A percentile compares a stretch with the other conserved stretches of the same genome.
phyloP scores from a whole-genome alignment of 2,113 vertebrate species.

The Arothron firmamentum region DNA sequence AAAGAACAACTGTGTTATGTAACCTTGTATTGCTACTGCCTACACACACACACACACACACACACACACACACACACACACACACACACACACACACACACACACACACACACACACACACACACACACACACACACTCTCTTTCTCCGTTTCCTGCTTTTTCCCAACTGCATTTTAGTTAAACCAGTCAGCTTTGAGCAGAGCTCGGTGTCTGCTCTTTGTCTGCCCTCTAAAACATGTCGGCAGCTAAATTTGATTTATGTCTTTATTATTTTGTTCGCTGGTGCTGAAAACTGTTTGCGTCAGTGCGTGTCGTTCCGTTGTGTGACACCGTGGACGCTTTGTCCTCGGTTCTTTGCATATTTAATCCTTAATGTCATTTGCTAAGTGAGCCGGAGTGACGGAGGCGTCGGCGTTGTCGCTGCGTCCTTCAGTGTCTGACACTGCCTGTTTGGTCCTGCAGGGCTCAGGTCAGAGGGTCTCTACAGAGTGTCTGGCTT shows the following conservation, averaged over 20 bases:
- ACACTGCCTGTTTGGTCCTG: conserved; percentile 38
- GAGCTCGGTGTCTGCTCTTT: conserved; percentile 47
- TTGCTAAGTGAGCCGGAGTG: conserved; percentile 40
- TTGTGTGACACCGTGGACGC: conserved; percentile 42
- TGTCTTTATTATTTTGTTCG: conserved; percentile 69
- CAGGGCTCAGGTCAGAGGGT: conserved; percentile 68
- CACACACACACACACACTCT: too few species aligned
- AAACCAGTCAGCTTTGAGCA: conserved; percentile 56
- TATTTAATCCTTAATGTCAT: conserved; percentile 50
- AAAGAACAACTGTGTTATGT: too few species aligned
- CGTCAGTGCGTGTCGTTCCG: conserved; percentile 47
- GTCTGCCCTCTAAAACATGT: conserved; percentile 52
- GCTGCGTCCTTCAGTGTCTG: conserved; percentile 32
- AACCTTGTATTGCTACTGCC: too few species aligned
- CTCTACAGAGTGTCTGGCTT: conserved; percentile 74
- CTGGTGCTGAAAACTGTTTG: conserved; percentile 62
- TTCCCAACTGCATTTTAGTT: conserved; percentile 61
- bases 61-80: too few species aligned
- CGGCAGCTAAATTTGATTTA: conserved; percentile 67
- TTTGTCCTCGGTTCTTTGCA: conserved; percentile 50
- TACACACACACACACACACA: too few species aligned
- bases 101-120: too few species aligned
- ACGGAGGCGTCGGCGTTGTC: conserved; percentile 20
- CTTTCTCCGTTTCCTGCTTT: conserved; percentile 60
- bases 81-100: too few species aligned